phyloP scores from a whole-genome alignment of 2,113 vertebrate genomes.

The Poeciliopsis occidentalis region DNA sequence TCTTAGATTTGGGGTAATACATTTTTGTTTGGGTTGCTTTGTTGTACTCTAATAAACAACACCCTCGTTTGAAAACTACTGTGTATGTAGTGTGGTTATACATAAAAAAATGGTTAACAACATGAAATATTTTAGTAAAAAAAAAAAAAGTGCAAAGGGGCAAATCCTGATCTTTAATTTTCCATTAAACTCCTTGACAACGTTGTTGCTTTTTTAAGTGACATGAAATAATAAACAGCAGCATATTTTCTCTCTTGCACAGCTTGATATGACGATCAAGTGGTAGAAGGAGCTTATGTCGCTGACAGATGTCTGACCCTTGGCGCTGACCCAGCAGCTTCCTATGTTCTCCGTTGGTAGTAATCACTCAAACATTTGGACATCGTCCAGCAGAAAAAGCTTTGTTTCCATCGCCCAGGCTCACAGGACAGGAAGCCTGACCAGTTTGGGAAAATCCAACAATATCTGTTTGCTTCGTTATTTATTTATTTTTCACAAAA shows the following conservation, averaged over 20 bases:
- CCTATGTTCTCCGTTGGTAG: constrained; percentile 37
- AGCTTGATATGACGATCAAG: constrained; percentile 15
- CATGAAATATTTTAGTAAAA: not conserved
- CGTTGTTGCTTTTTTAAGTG: not conserved
- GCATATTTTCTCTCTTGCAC: constrained; percentile 1
- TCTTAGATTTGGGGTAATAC: too few species aligned
- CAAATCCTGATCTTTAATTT: not conserved
- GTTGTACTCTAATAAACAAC: too few species aligned
- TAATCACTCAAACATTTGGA: constrained; percentile 57
- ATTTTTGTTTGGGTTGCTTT: too few species aligned
- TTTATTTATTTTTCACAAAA: not conserved
- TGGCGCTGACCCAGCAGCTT: constrained; percentile 40
- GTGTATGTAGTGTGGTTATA: too few species aligned
- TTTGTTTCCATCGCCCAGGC: not conserved
- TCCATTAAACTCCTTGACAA: not conserved
- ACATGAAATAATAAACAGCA: constrained; percentile 7
- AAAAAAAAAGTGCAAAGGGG: not conserved
- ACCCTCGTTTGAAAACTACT: too few species aligned
- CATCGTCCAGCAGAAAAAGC: constrained; percentile 34
- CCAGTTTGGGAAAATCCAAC: constrained; percentile 33
- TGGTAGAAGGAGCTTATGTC: constrained; percentile 32
- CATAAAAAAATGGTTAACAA: not conserved
- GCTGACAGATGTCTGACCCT: constrained; percentile 40
- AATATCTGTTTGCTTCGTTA: constrained; percentile 42
- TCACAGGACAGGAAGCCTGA: constrained; percentile 28